Percentiles rank a stretch among this genome's conserved stretches.
Conservation (phyloP, 2,113 vertebrate species). For the Phodopus roborovskii region DNA sequence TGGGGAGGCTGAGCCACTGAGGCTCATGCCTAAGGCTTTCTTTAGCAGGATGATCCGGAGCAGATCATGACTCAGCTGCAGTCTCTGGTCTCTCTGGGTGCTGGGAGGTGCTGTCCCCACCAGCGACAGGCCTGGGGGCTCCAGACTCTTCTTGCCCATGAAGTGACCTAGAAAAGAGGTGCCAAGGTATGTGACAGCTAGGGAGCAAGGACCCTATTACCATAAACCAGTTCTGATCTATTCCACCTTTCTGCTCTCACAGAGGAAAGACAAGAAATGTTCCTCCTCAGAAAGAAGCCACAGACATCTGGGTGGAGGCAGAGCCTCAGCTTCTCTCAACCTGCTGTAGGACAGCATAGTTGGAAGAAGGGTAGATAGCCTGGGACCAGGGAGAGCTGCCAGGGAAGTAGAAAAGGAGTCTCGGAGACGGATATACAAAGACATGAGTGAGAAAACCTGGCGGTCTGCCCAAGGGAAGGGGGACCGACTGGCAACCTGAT, state of each 20-base stretch:
- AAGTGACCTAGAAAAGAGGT: conserved; percentile 91
- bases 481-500: not conserved
- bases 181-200: not conserved
- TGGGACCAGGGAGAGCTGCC: not conserved
- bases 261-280: not conserved
- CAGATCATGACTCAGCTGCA: conserved; percentile 86
- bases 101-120: conserved; percentile 76
- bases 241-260: not conserved
- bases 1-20: conserved; percentile 66
- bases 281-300: not conserved
- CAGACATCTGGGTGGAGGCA: not conserved
- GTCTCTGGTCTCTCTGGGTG: conserved; percentile 82
- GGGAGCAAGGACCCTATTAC: not conserved
- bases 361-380: not conserved
- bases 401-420: not conserved
- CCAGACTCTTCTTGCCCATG: conserved; percentile 95
- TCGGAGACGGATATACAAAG: not conserved
- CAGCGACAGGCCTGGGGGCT: conserved; percentile 71
- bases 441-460: not conserved
- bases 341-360: not conserved
- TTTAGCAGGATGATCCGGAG: conserved; percentile 85
- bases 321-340: conserved; percentile 21
- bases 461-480: not conserved
- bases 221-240: not conserved
- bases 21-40: conserved; percentile 83